phyloP scores from a whole-genome alignment of 1,140 invertebrate species.

The Wasmannia auropunctata region DNA sequence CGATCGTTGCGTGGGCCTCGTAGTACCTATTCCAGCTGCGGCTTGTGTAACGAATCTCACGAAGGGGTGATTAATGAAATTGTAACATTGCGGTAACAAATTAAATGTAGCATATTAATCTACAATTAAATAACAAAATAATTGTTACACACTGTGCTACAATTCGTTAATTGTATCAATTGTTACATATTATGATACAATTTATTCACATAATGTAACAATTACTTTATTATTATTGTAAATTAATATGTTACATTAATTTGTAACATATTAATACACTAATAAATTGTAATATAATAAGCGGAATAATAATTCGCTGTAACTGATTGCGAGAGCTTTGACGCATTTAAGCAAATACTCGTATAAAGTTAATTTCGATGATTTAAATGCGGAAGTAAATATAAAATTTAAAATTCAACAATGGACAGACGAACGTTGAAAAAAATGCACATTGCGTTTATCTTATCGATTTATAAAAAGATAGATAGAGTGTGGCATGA shows the following conservation, averaged over 20 bases:
- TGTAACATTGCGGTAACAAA: no score
- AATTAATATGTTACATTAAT: no score
- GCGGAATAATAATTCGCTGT: neutral
- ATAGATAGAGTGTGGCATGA: neutral
- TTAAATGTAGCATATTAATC: no score
- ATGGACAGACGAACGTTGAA: neutral
- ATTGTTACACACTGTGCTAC: no score
- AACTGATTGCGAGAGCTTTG: neutral
- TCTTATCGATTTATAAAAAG: conserved; percentile 23
- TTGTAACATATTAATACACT: no score
- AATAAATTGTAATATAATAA: neutral
- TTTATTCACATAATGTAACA: no score
- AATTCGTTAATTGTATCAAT: no score
- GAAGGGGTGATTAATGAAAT: neutral
- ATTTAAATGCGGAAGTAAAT: neutral
- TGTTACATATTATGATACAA: no score
- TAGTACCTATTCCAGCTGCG: neutral
- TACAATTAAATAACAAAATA: no score
- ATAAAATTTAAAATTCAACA: neutral
- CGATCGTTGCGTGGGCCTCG: neutral
- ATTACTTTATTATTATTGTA: no score
- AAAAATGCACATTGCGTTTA: neutral
- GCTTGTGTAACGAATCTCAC: neutral
- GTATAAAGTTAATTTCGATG: neutral
- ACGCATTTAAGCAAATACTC: neutral